phyloP scores from a whole-genome alignment of 2,888 invertebrate species.

The Drosophila algonquin region DNA sequence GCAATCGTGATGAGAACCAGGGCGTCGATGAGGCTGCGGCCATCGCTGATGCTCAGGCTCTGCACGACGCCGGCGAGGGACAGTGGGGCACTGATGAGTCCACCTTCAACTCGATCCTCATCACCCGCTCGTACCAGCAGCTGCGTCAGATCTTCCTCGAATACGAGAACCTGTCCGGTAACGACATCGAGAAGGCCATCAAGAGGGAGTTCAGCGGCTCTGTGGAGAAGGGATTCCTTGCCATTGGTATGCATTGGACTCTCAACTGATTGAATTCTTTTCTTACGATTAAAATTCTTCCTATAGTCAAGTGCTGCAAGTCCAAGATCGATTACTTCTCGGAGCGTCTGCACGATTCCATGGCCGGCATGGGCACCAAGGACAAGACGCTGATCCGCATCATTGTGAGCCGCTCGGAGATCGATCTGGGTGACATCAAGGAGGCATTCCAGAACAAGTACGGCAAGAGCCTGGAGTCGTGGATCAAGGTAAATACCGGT shows the following conservation, averaged over 20 bases:
- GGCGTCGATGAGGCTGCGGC: constrained; percentile 92
- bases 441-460: constrained; percentile 93
- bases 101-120: constrained; percentile 92
- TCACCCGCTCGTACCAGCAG: constrained; percentile 95
- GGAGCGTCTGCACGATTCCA: constrained; percentile 93
- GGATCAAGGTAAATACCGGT: constrained; percentile 89
- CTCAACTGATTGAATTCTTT: neutral
- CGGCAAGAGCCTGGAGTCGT: constrained; percentile 92
- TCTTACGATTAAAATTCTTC: neutral
- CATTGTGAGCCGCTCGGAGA: constrained; percentile 94
- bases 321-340: constrained; percentile 96
- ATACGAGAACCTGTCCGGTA: constrained; percentile 91
- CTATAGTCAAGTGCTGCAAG: constrained; percentile 92
- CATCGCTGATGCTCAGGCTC: constrained; percentile 91
- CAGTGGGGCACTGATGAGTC: constrained; percentile 97
- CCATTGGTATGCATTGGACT: constrained; percentile 88
- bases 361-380: constrained; percentile 94
- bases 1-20: constrained; percentile 94
- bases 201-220: constrained; percentile 95
- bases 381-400: constrained; percentile 96
- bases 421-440: constrained; percentile 96
- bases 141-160: constrained; percentile 93
- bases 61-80: constrained; percentile 91
- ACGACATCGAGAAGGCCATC: constrained; percentile 93
- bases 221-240: constrained; percentile 93